A percentile compares a stretch with the other conserved stretches of the same genome.
phyloP scores from a whole-genome alignment of 2,113 vertebrate genomes.

The Coturnix japonica region DNA sequence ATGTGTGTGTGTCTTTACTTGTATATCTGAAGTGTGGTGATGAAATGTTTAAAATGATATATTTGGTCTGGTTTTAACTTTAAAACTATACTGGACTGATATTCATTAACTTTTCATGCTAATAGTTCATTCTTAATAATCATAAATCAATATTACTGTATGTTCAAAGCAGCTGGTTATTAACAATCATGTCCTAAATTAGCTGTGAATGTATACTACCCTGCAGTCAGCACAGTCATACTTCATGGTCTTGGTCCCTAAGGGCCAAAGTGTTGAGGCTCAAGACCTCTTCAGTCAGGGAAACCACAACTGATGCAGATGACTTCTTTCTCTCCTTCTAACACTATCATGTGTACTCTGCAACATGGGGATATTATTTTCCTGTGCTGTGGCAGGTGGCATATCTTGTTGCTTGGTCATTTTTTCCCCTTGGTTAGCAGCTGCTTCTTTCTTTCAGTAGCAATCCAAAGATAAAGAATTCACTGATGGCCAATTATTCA shows the following conservation, averaged over 20 bases:
- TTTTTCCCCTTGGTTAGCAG: background rate
- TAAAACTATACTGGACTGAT: background rate
- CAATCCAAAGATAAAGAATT: background rate
- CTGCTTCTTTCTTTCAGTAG: background rate
- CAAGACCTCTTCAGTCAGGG: background rate
- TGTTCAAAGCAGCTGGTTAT: background rate
- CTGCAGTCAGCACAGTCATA: background rate
- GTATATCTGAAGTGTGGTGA: background rate
- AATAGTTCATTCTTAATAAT: background rate
- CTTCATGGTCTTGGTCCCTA: background rate
- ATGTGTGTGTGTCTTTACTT: background rate
- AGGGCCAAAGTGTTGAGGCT: background rate
- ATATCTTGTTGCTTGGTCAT: background rate
- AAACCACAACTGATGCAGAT: accelerated
- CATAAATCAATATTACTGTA: background rate
- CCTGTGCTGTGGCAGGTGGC: accelerated
- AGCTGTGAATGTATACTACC: background rate
- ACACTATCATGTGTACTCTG: background rate
- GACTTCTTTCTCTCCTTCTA: background rate
- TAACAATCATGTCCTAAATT: background rate
- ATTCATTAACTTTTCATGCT: background rate
- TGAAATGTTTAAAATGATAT: background rate
- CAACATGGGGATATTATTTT: background rate
- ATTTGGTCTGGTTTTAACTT: background rate
- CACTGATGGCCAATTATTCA: background rate